Conservation (phyloP, 2,797 vertebrate genomes). For the Pelodytes ibericus region DNA sequence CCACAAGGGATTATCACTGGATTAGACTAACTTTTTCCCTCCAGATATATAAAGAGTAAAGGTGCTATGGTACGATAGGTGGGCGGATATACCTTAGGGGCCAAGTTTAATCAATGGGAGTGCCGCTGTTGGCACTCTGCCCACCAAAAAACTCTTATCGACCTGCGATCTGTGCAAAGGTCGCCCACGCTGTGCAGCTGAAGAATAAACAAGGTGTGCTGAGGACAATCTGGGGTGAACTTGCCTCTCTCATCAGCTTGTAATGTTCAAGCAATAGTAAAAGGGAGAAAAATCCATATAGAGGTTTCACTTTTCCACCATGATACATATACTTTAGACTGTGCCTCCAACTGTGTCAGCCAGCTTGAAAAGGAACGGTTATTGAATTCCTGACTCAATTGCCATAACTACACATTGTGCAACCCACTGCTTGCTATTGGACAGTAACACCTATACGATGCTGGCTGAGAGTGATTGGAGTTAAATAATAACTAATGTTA, state of each 20-base stretch:
- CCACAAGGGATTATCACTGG: neutral
- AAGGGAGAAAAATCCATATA: neutral
- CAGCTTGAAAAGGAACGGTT: too few species aligned
- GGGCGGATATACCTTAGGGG: conserved; percentile 5
- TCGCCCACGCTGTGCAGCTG: conserved; percentile 30
- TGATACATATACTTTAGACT: too few species aligned
- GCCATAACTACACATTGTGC: too few species aligned
- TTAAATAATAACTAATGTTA: too few species aligned
- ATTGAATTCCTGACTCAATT: too few species aligned
- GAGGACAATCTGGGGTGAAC: conserved; percentile 27
- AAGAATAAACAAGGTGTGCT: conserved; percentile 15
- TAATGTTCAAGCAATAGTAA: neutral
- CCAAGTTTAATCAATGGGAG: conserved; percentile 14
- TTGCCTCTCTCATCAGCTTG: too few species aligned
- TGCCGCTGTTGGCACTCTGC: conserved; percentile 13
- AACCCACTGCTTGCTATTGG: too few species aligned
- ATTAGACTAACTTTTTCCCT: neutral
- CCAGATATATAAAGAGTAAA: neutral
- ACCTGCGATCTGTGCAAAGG: conserved; percentile 15
- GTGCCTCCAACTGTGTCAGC: too few species aligned
- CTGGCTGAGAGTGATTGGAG: too few species aligned
- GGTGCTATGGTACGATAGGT: neutral
- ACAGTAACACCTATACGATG: too few species aligned
- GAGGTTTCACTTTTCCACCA: too few species aligned
- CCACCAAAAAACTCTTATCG: conserved; percentile 7